Evolutionary conservation across 2,888 invertebrate species (phyloP).

Genomic region (Orthonevra nobilis): DNA sequence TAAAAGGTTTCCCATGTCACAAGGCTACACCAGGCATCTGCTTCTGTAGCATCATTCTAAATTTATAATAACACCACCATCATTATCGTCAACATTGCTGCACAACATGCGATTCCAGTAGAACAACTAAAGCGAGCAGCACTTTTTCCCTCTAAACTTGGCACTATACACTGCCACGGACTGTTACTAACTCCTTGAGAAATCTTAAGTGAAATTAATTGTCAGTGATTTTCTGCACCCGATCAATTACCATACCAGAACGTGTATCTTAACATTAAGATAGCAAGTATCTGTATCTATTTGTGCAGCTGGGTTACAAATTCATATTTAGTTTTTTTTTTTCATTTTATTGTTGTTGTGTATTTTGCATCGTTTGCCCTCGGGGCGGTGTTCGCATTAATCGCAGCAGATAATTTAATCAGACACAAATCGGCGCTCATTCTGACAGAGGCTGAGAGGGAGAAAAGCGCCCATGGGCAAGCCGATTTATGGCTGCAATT

Average conservation of each 20-base stretch:
- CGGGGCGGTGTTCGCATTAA: constrained; percentile 60
- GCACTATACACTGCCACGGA: background rate
- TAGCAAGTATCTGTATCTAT: constrained; percentile 50
- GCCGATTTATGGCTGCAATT: constrained; percentile 65
- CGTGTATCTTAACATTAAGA: constrained; percentile 60
- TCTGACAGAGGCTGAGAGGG: background rate
- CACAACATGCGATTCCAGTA: constrained; percentile 3
- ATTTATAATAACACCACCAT: constrained; percentile 59
- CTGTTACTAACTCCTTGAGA: constrained; percentile 16
- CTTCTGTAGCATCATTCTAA: constrained; percentile 32
- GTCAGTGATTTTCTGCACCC: constrained; percentile 68
- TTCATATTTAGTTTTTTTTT: constrained; percentile 12
- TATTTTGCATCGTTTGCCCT: constrained; percentile 39
- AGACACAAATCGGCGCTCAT: constrained; percentile 46
- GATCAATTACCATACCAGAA: constrained; percentile 67
- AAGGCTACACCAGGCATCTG: background rate
- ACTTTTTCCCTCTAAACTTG: background rate
- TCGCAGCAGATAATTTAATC: constrained; percentile 66
- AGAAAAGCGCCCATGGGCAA: constrained; percentile 40
- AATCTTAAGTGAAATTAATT: constrained; percentile 69
- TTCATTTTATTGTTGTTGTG: too few species aligned
- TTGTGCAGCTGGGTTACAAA: constrained; percentile 49
- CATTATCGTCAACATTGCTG: constrained; percentile 46
- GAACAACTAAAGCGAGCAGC: too few species aligned
- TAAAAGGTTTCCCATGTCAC: constrained; percentile 58